Base-by-base conservation (phyloP, 2,797 vertebrate species). In the Lutjanus campechanus region DNA sequence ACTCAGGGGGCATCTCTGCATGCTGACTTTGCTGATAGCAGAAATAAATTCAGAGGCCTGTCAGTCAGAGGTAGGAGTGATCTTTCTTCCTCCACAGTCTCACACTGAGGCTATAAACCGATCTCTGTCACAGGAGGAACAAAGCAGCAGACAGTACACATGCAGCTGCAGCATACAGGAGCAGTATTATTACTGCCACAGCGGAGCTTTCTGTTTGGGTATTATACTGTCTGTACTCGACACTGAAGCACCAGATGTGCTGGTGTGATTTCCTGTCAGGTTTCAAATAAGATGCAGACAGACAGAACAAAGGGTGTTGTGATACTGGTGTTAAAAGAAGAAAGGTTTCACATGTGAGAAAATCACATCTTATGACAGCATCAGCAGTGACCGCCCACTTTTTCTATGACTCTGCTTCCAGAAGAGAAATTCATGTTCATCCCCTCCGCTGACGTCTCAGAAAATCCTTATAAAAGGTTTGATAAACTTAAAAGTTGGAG, bases 21-120 rank as follows among this genome's bases (percentile, higher is more conserved):
- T 86, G 86, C 91, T 92, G 91, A 89, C 86, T 93, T 87, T 78
- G 85, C 87, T 90, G 83, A 84, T 82, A 87, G 82, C 86, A 85
- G 69, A 91, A 89, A 92, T 85, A 88, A 73, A 91, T 86, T 89
- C 86, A 81, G 76, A 81, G 81, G 69, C 84, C 85, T 87, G 88
- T 90, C 93, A 89, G 85, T 92, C 89, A 93, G 83, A 84, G 73
- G 84, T 78, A 73, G 77, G 82, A 85, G 88, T 82, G 71, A 88
- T 88, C 84, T 82, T 63, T 88, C 87, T 85, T 85, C 90, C 85
- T 85, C 88, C 76, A 79, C 89, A 82, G 63, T 75, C 88, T 90
- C 87, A 85, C 85, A 73, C 84, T 61, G 85, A 88, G 89, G 77
- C 83, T 84, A 82, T 90, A 88, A 90, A 90, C 86, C 68, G 83